These are phyloP conservation scores for Actenoides hombroni DNA, from an alignment of 2,113 vertebrate genomes.

Conservation along the genomic window DNA sequence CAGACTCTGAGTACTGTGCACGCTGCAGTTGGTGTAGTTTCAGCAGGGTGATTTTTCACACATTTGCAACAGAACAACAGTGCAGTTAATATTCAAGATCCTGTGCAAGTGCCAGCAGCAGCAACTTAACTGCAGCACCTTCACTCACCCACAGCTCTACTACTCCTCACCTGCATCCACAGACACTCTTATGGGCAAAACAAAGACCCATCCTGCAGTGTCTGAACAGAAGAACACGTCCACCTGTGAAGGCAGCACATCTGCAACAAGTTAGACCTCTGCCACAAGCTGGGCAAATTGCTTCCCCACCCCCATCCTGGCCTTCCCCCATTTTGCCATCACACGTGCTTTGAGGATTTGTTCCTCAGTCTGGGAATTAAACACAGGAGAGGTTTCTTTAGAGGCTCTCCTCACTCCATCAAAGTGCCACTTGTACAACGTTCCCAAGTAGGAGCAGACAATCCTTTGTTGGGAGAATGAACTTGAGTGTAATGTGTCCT, in stretches of 20 bases:
- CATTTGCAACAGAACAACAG: background rate
- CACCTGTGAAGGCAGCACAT: background rate
- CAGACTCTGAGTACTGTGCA: background rate
- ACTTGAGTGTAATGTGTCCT: background rate
- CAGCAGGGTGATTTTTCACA: background rate
- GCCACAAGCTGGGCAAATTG: background rate
- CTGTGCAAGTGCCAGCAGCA: background rate
- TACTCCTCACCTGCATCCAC: background rate
- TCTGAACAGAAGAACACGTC: background rate
- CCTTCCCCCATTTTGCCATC: background rate
- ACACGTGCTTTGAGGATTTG: background rate
- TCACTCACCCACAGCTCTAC: too few species aligned
- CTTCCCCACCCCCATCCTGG: too few species aligned
- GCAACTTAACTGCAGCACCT: background rate
- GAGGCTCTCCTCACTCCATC: background rate
- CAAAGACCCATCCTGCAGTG: background rate
- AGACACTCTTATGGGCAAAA: background rate
- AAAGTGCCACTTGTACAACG: background rate
- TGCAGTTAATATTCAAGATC: background rate
- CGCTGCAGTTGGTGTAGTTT: background rate
- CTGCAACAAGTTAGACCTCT: background rate
- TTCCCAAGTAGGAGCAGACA: background rate
- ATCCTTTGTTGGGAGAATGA: background rate
- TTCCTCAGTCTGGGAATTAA: background rate
- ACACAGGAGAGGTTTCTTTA: background rate